Base-by-base conservation (phyloP, 2,113 vertebrate genomes). In the Mustela lutreola region DNA sequence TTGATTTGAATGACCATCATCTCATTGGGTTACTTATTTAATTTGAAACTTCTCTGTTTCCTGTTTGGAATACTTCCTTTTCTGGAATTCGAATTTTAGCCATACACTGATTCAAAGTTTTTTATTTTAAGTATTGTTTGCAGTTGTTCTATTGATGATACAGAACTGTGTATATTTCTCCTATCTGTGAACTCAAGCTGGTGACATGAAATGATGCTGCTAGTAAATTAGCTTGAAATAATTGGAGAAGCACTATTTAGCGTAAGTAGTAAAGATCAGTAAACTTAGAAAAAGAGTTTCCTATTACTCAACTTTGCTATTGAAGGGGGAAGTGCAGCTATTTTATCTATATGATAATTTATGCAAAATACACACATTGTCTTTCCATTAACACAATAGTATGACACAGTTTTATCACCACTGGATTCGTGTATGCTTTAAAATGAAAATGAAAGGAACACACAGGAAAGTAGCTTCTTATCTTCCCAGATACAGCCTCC, bases 381-480 rank as follows among this genome's bases (percentile, higher is more conserved):
- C 53, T 97, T 96, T 94, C 81, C 84, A 85, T 92, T 89, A 96
- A 92, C 95, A 97, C 94, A 89, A 14, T 78, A 84, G 71, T 81
- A 36, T 95, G 76, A 91, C 96, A 76, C 22, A 98, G 39, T 89
- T 97, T 78, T 98, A 67, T 98, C 94, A 97, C 95, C 94, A 94
- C 48, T 97, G 95, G 94, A 95, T 97, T 98, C 89, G 63, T 95
- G 62, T 98, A 4, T 98, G 94, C 91, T 98, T 97, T 95, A 95
- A 97, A 97, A 97, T 97, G 85, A 95, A 97, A 98, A 89, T 94
- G 70, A 79, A 95, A 95, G 90, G 96, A 98, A 78, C 97, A 97
- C 91, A 82, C 94, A 98, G 95, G 93, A 98, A 97, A 98, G 98
- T 98, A 98, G 79, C 98, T 98, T 97, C 97, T 98, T 97, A 97